Percentiles rank a stretch among this genome's conserved stretches.
phyloP scores from a whole-genome alignment of 1,140 invertebrate species.

The Neodiprion virginianus region DNA sequence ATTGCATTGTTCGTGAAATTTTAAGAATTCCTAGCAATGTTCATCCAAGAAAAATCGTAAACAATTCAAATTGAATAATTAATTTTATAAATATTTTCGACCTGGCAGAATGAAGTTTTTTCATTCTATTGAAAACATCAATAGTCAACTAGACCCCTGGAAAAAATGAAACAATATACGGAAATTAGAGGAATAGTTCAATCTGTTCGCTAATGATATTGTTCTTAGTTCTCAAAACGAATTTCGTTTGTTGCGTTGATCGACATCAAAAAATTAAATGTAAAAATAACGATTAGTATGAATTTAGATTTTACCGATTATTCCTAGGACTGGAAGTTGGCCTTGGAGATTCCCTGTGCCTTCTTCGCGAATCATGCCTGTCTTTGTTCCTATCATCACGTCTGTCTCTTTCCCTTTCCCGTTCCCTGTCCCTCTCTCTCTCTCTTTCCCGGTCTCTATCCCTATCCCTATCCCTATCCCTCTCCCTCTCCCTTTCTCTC shows the following conservation, averaged over 20 bases:
- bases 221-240: too few relatives aligned
- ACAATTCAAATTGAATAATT: slow-evolving; percentile 15
- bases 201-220: too few relatives aligned
- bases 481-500: slow-evolving; percentile 22
- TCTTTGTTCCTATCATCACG: slow-evolving; percentile 42
- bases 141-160: slow-evolving; percentile 37
- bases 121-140: slow-evolving; percentile 18
- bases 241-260: slow-evolving; percentile 5
- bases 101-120: slow-evolving; percentile 13
- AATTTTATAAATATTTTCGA: slow-evolving; percentile 14
- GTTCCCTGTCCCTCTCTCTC: slow-evolving; percentile 32
- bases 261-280: background rate
- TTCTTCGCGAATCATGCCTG: slow-evolving; percentile 49
- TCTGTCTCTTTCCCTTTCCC: slow-evolving; percentile 22
- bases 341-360: slow-evolving; percentile 44
- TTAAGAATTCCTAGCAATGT: background rate
- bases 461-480: slow-evolving; percentile 24
- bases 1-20: too few relatives aligned
- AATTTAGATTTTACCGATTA: slow-evolving; percentile 36
- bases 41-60: slow-evolving; percentile 8
- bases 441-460: slow-evolving; percentile 37
- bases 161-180: slow-evolving; percentile 16
- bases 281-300: slow-evolving; percentile 5
- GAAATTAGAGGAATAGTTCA: too few relatives aligned
- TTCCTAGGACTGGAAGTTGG: slow-evolving; percentile 43